A percentile compares a stretch with the other conserved stretches of the same genome.
phyloP scores from a whole-genome alignment of 2,888 invertebrate genomes.

The Leistus spinibarbis region DNA sequence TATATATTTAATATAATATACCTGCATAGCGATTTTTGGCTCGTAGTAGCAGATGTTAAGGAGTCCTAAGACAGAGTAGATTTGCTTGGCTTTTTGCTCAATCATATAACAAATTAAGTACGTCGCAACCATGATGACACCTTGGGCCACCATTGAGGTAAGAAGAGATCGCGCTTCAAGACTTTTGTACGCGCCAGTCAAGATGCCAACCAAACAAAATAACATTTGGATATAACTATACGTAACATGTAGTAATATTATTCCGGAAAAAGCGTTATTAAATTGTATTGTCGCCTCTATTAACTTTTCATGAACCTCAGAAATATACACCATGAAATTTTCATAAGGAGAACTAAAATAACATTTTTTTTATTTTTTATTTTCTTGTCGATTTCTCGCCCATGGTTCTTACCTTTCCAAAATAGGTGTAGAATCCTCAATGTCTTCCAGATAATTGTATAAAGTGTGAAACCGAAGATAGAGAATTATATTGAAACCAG shows the following conservation, averaged over 20 bases:
- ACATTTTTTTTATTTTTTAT: neutral
- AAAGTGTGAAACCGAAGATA: neutral
- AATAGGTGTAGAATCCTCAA: neutral
- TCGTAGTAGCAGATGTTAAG: neutral
- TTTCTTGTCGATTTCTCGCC: no score
- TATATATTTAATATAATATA: no score
- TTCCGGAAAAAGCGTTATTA: neutral
- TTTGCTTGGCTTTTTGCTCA: neutral
- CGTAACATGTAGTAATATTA: neutral
- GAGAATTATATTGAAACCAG: neutral
- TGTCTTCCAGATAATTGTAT: neutral
- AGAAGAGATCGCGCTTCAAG: neutral
- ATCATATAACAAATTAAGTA: neutral
- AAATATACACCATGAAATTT: neutral
- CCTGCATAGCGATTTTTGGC: neutral
- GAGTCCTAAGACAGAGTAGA: neutral
- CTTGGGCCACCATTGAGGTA: neutral
- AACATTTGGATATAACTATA: neutral
- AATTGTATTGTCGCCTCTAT: neutral
- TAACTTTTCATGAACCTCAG: neutral
- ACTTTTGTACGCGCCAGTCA: neutral
- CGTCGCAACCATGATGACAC: neutral
- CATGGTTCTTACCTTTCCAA: neutral
- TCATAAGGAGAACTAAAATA: neutral
- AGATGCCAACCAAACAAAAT: neutral